phyloP scores from a whole-genome alignment of 2,888 invertebrate genomes.

The Aproaerema taeniolella region DNA sequence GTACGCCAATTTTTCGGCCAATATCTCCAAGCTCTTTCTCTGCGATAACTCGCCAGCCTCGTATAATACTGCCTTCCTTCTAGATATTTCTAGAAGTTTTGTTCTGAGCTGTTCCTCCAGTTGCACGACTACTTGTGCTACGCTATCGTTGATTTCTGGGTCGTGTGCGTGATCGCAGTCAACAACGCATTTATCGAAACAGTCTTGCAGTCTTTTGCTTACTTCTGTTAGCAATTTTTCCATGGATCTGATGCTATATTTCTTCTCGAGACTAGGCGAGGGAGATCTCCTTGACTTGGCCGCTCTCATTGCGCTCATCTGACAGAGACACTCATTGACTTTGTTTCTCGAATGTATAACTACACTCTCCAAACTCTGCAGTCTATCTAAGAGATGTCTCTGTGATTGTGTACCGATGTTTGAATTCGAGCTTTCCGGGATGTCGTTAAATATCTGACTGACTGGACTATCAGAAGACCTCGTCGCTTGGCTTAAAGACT shows the following conservation, averaged over 20 bases:
- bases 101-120: conserved; percentile 82
- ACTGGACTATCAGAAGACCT: conserved; percentile 57
- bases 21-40: conserved; percentile 81
- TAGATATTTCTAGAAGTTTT: conserved; percentile 83
- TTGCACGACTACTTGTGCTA: conserved; percentile 78
- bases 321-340: conserved; percentile 81
- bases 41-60: conserved; percentile 83
- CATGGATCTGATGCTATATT: conserved; percentile 79
- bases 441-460: conserved; percentile 30
- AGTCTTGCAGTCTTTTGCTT: conserved; percentile 78
- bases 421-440: conserved; percentile 34
- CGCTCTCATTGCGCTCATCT: conserved; percentile 79
- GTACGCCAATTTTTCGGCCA: conserved; percentile 89
- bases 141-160: conserved; percentile 63
- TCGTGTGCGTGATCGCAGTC: conserved; percentile 55
- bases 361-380: conserved; percentile 79
- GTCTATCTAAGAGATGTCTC: conserved; percentile 75
- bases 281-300: conserved; percentile 80
- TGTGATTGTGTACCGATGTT: conserved; percentile 70
- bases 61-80: conserved; percentile 80
- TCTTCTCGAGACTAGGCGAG: conserved; percentile 81
- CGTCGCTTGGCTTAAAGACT: conserved; percentile 69
- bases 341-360: conserved; percentile 81
- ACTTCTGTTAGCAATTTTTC: conserved; percentile 81
- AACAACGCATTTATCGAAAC: conserved; percentile 77